These are phyloP conservation scores for Drosophila bocqueti DNA, from an alignment of 1,140 invertebrate species.

Conservation along the genomic window DNA sequence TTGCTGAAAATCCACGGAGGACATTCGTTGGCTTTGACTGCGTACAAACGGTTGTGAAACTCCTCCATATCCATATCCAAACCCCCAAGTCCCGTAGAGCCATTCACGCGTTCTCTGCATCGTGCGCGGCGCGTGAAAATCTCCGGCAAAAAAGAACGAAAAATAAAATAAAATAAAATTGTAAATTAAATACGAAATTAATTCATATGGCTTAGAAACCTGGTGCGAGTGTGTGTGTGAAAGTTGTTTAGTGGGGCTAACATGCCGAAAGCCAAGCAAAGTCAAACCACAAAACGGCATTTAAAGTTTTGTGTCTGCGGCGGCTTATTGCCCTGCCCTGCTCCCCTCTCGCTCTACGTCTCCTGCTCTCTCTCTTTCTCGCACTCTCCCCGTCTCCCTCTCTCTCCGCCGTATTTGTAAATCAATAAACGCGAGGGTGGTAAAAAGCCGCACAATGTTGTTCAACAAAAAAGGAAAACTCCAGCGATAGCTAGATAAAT, in stretches of 20 bases:
- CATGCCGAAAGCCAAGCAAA: slow-evolving; percentile 50
- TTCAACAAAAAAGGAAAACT: slow-evolving; percentile 43
- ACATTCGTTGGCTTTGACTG: slow-evolving; percentile 78
- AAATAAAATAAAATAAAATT: slow-evolving; percentile 33
- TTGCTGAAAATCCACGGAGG: slow-evolving; percentile 49
- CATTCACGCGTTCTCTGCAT: slow-evolving; percentile 37
- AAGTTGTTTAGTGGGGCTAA: slow-evolving; percentile 6
- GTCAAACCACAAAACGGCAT: slow-evolving; percentile 73
- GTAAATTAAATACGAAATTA: slow-evolving; percentile 24
- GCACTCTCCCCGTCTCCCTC: slow-evolving; percentile 25
- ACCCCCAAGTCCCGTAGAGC: slow-evolving; percentile 26
- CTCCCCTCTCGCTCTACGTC: slow-evolving; percentile 12
- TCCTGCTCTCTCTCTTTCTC: slow-evolving; percentile 1
- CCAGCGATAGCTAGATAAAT: slow-evolving; percentile 5
- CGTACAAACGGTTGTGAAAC: slow-evolving; percentile 82
- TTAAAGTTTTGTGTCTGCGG: slow-evolving; percentile 77
- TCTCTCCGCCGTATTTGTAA: slow-evolving; percentile 71
- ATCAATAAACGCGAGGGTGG: slow-evolving; percentile 84
- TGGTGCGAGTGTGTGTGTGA: slow-evolving; percentile 21
- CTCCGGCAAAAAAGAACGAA: slow-evolving; percentile 32
- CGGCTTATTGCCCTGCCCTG: slow-evolving; percentile 68
- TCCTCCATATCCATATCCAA: slow-evolving; percentile 42
- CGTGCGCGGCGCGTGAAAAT: slow-evolving; percentile 68
- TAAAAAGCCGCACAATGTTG: slow-evolving; percentile 75
- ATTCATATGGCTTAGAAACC: slow-evolving; percentile 7